phyloP scores from a whole-genome alignment of 2,113 vertebrate genomes.

The Siniperca knerii region DNA sequence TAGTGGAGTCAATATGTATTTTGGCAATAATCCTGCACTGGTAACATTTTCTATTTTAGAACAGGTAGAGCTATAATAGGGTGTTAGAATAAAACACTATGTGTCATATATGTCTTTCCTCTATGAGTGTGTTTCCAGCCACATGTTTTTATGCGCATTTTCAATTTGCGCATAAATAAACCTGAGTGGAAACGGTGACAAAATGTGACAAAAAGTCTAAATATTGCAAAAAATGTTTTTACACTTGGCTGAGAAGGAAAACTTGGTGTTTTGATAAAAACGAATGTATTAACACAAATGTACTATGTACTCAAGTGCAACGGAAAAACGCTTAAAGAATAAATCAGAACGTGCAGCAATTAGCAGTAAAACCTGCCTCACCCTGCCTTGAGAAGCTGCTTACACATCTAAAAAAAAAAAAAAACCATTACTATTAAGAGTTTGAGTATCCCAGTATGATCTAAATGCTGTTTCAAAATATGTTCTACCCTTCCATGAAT shows the following conservation, averaged over 20 bases:
- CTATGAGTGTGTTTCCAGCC: neutral
- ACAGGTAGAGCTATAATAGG: neutral
- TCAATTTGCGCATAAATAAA: no score
- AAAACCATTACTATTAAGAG: neutral
- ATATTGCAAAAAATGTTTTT: no score
- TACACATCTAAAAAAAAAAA: neutral
- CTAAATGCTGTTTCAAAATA: neutral
- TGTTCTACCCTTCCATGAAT: neutral
- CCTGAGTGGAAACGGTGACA: no score
- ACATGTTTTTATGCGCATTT: neutral
- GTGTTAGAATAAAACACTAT: neutral
- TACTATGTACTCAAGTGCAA: no score
- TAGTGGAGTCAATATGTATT: neutral
- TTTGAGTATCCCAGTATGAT: neutral
- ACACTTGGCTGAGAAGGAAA: no score
- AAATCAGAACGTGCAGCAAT: neutral
- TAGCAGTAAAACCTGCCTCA: neutral
- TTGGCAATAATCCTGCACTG: neutral
- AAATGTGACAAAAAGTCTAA: no score
- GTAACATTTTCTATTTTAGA: neutral
- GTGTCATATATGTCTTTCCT: no score
- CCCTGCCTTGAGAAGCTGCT: neutral
- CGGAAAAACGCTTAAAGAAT: no score
- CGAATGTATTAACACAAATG: no score
- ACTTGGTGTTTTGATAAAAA: no score